These are phyloP conservation scores for Planiliza haematocheilus DNA, from an alignment of 2,113 vertebrate species.

Conservation along the genomic window DNA sequence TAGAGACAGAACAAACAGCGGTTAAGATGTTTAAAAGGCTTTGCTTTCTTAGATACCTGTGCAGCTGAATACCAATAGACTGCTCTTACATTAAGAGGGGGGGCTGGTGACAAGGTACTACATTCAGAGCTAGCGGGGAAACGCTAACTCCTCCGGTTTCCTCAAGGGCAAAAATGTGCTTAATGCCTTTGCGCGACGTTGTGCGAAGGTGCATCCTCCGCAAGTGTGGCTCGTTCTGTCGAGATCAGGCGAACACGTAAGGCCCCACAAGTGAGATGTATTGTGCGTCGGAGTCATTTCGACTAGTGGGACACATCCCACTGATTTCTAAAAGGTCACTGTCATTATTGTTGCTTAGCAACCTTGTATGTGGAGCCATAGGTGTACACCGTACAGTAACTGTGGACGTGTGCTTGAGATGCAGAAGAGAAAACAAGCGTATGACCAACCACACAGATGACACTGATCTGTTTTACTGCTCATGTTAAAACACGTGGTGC, in stretches of 20 bases:
- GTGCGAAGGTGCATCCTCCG: conserved; percentile 43
- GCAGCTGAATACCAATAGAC: conserved; percentile 84
- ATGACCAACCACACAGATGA: neutral
- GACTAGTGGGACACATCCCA: conserved; percentile 70
- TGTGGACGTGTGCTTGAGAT: conserved; percentile 26
- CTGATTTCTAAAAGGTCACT: conserved; percentile 87
- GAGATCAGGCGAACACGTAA: conserved; percentile 51
- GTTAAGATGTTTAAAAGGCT: conserved; percentile 84
- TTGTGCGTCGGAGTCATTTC: conserved; percentile 61
- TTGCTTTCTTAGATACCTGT: conserved; percentile 81
- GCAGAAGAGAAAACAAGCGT: conserved; percentile 26
- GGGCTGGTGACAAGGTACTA: conserved; percentile 63
- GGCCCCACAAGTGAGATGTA: conserved; percentile 57
- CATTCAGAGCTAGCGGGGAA: conserved; percentile 67
- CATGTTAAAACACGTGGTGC: neutral
- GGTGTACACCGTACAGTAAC: conserved; percentile 58
- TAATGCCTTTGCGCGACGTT: conserved; percentile 60
- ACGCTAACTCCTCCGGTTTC: conserved; percentile 73
- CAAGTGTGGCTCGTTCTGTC: conserved; percentile 37
- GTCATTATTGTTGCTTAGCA: conserved; percentile 88
- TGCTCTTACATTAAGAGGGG: conserved; percentile 73
- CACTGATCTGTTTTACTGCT: neutral
- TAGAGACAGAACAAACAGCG: conserved; percentile 83
- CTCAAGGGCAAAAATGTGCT: conserved; percentile 78
- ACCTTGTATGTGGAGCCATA: conserved; percentile 75